Conservation (phyloP, 2,888 invertebrate species). For the Cheilosia grossa region DNA sequence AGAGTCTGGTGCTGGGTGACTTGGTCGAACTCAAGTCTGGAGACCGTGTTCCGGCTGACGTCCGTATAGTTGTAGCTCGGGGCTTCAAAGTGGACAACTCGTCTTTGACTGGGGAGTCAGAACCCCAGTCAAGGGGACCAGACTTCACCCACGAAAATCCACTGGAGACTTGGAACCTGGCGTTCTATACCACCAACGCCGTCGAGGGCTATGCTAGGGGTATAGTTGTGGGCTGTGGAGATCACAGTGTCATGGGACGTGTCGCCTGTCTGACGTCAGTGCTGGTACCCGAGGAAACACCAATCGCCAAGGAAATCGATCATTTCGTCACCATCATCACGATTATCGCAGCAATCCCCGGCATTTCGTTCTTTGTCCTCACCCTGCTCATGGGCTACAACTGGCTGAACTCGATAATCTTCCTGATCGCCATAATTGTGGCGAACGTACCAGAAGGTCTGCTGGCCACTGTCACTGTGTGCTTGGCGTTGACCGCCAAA, state of each 20-base stretch:
- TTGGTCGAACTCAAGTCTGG: constrained; percentile 89
- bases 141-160: constrained; percentile 84
- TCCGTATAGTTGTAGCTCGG: constrained; percentile 86
- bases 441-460: constrained; percentile 99
- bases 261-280: constrained; percentile 95
- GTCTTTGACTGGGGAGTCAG: constrained; percentile 88
- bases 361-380: constrained; percentile 96
- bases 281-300: constrained; percentile 95
- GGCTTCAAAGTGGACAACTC: constrained; percentile 86
- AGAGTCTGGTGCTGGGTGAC: constrained; percentile 89
- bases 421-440: constrained; percentile 98
- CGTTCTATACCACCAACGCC: constrained; percentile 85
- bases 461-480: constrained; percentile 97
- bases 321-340: constrained; percentile 98
- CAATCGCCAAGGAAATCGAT: constrained; percentile 97
- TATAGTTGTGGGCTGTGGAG: constrained; percentile 94
- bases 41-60: constrained; percentile 90
- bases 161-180: constrained; percentile 85
- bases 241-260: constrained; percentile 95
- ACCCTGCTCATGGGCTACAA: constrained; percentile 97
- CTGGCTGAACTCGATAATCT: constrained; percentile 98
- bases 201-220: constrained; percentile 85
- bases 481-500: constrained; percentile 97
- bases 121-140: constrained; percentile 84
- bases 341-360: constrained; percentile 94